Base-by-base conservation (phyloP, 2,113 vertebrate species). In the Halcyon senegalensis region DNA sequence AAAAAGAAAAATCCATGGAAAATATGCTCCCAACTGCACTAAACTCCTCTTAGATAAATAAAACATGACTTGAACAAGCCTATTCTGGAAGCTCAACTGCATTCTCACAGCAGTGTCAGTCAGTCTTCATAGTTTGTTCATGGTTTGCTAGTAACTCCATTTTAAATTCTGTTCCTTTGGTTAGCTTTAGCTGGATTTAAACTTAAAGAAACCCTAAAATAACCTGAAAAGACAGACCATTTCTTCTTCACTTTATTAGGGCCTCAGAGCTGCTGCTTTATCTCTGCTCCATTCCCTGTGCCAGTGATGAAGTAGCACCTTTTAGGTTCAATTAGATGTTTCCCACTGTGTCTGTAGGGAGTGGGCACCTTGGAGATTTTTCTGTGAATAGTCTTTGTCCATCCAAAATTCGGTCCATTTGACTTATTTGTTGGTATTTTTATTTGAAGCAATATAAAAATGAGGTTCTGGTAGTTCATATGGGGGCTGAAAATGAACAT, bases 31-130 rank as follows among this genome's bases (percentile, higher is more conserved):
- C 28, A 89, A 18, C 12, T 56, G 24, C 81, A 87, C 28, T 43
- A 90, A 92, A 81, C 21, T 48, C 51, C 21, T 48, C 51, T 84
- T 75, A 53, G 75, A 90, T 90, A 95, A 93, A 92, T 93, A 84
- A 94, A 94, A 72, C 17, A 72, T 68, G 35, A 78, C 35, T 86
- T 64, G 28, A 83, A 37, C 35, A 64, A 87, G 75, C 35, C 58
- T 91, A 2, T 53, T 33, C 41, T 84, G 31, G 80, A 91, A 90
- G 14, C 41, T 91, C 53, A 87, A 13, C 56, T 89, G 12, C 48
- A 90, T 94, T 87, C 43, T 76, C 72, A 77, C 30, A 87, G 46
- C 3, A 2, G 21, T 48, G 50, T 79, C 48, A 77, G 27, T 82
- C 44, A 84, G 70, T 76, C 37, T 81, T 90, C 66, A 55, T 62